Base-by-base conservation (phyloP, 2,888 invertebrate genomes). In the Phania funesta region DNA sequence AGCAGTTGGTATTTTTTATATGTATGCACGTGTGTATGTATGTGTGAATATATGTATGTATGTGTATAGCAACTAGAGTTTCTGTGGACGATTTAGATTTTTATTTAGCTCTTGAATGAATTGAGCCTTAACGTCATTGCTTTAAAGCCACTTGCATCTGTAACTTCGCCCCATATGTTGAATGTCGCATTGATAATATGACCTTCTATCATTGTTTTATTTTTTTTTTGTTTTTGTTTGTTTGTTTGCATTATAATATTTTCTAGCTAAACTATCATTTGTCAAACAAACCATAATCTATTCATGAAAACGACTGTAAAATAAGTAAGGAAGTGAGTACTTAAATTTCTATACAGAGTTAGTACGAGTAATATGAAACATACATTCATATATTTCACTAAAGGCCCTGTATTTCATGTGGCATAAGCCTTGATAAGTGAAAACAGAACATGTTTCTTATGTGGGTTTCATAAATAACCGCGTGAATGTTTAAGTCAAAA, bases 251-350 rank as follows among this genome's bases (percentile, higher is more conserved):
- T 58, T 38, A 50, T 48, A 26, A 48, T n/a, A 62, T 18, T 9
- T 68, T 35, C 54, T 46, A 56, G 26, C 60, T 64, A 32, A 62
- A 64, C 38, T 81, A 77, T 73, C 46, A 77, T 38, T 77, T 73
- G 38, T 32, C 77, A 73, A 68, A 77, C 56, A 77, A 54, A 56
- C 29, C 20, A 68, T 68, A 77, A 81, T 81, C 77, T 68, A 56
- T 73, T 62, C 54, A 80, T 71, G 11, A 46, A 54, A 22, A 32
- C 1, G 29, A 20, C 32, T 35, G 16, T 11, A 38, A 32, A 50
- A 18, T 41, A 29, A 44, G n/a, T 60, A 60, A 16, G 18, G 3
- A 56, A 48, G 16, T 18, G 18, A 48, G 20, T 73, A 29, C n/a
- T 4, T 62, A 32, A 8, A 54, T 0, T 22, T 18, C 1, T 48